Base-by-base conservation (phyloP, 2,888 invertebrate species). In the Hetaerina titia region DNA sequence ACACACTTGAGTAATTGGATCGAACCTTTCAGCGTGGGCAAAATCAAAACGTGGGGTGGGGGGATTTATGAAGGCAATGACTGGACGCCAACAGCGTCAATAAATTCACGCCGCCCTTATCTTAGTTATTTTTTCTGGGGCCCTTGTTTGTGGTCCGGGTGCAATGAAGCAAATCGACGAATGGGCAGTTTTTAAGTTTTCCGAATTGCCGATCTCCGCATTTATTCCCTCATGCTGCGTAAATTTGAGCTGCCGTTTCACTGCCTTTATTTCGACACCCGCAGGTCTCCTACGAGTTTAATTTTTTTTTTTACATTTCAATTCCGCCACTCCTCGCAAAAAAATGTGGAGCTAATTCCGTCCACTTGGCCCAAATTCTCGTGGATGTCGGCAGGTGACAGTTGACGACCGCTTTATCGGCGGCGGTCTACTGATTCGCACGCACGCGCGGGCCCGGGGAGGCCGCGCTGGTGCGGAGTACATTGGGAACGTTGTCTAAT, bases 401-500 rank as follows among this genome's bases (percentile, higher is more conserved):
- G 90, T 69, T 90, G 90, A 90, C 25, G 45, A 64, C 15, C 90
- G 17, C 64, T 90, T 90, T 90, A 90, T 90, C 90, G 90, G 89
- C 31, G 81, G 64, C 45, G 63, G 63, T 25, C 58, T 15, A 31
- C 45, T 19, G 56, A n/a, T 19, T 57, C n/a, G 56, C 22, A 31
- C 2, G 25, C 81, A 31, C 81, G 81, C 31, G n/a, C 58, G 89
- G 6, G 89, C 58, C 15, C 25, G 58, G 89, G 19, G 22, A 8
- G 45, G 89, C 19, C 88, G 15, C 69, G 69, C 88, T 8, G 22
- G n/a, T 58, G 2, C 13, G n/a, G 90, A 60, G 90, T 60, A 60
- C 90, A 45, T 81, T 5, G 31, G 13, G 31, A 0, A 31, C 2
- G 31, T 7, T 81, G 81, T 81, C 81, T 81, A 25, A 31, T 89